Percentiles rank a stretch among this genome's conserved stretches.
Evolutionary conservation across 2,113 vertebrate genomes (phyloP).

Genomic region (Lampris incognitus): DNA sequence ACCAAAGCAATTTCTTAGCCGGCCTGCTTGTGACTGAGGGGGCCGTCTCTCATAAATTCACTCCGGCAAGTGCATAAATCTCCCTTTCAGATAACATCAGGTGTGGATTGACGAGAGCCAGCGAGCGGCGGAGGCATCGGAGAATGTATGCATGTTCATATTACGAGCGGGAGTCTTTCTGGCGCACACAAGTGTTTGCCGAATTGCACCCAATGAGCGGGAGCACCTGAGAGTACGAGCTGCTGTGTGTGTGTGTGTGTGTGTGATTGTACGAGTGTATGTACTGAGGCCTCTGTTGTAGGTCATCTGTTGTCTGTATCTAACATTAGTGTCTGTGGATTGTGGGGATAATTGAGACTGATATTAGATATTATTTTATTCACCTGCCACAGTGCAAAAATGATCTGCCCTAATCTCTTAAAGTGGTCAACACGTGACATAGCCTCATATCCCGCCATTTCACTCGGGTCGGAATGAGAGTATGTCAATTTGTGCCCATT

Average conservation of each 20-base stretch:
- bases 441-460: constrained; percentile 31
- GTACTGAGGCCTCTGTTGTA: constrained; percentile 57
- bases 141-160: constrained; percentile 58
- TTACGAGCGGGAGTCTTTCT: constrained; percentile 44
- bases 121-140: constrained; percentile 46
- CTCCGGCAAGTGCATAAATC: constrained; percentile 81
- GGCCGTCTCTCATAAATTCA: constrained; percentile 82
- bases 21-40: constrained; percentile 71
- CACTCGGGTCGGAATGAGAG: constrained; percentile 9
- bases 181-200: constrained; percentile 38
- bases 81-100: constrained; percentile 82
- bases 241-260: neutral
- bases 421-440: constrained; percentile 22
- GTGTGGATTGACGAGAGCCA: constrained; percentile 68
- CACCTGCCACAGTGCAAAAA: constrained; percentile 62
- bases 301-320: constrained; percentile 54
- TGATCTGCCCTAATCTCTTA: constrained; percentile 53
- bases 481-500: constrained; percentile 11
- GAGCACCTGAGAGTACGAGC: constrained; percentile 57
- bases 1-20: constrained; percentile 82
- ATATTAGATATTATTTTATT: constrained; percentile 65
- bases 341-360: constrained; percentile 44
- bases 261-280: constrained; percentile 23
- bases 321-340: constrained; percentile 45
- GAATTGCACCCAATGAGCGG: neutral